Evolutionary conservation across 2,888 invertebrate genomes (phyloP), one percentile per base, ranked within the genome.

Genomic region (Tiphia femorata): DNA sequence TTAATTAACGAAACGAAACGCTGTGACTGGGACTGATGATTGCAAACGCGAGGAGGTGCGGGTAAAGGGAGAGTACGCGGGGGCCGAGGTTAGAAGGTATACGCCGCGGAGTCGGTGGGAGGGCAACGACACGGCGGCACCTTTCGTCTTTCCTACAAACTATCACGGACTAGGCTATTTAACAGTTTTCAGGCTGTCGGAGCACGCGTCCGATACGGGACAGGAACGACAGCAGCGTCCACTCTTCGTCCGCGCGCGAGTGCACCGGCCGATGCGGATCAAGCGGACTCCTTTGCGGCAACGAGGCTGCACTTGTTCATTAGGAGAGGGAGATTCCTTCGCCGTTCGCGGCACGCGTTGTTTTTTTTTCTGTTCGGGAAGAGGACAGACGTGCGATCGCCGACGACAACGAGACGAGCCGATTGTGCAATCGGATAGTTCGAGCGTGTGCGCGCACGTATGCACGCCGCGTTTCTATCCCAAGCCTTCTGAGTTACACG

Each of bases 1-100:
- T 79, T 79, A 80, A 80, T 80, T 80, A 79, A 80, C 75, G 72
- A 77, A 78, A 76, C 73, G 55, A 55, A 52, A 56, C 49, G 54
- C 33, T 17, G 25, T 17, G 51, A 59, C 53, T 41, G 58, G 40
- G 37, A n/a, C n/a, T n/a, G n/a, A n/a, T 14, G 46, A 47, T n/a
- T n/a, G 17, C 17, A 27, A 41, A 14, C 33, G 50, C 49, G 10
- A 30, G 30, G 30, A 8, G 50, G 33, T 14, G 42, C 16, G 38
- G 44, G 37, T 29, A 44, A 7, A 14, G 48, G 12, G 19, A 7
- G 50, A 46, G 48, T 49, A 40, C 41, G 38, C 21, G 48, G 23
- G 33, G 16, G 38, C 7, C 37, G 29, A 37, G 47, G 40, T n/a
- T n/a, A 35, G 48, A 44, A 52, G 52, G 44, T n/a, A n/a, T n/a